Base-by-base conservation (phyloP, 2,888 invertebrate species). In the Fragum sueziense region DNA sequence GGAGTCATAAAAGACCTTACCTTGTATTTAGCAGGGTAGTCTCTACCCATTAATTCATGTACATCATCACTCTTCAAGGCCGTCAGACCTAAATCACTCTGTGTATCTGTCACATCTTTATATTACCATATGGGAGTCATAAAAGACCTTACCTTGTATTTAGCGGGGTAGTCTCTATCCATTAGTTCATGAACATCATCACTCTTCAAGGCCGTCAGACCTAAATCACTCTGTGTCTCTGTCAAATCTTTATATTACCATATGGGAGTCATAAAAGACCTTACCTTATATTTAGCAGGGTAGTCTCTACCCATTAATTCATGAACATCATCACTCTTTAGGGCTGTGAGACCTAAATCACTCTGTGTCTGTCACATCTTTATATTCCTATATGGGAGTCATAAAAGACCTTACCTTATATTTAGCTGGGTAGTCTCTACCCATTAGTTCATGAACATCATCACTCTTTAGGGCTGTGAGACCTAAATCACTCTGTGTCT, bases 261-360 rank as follows among this genome's bases (percentile, higher is more conserved):
- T n/a, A n/a, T n/a, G n/a, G n/a, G n/a, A n/a, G n/a, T n/a, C n/a
- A n/a, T n/a, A n/a, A n/a, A n/a, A n/a, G n/a, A n/a, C n/a, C n/a
- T 47, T 59, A 98, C 98, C 93, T 97, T 97, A 92, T 98, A 99
- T 91, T 98, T 98, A 80, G 97, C 97, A 61, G 97, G 97, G 93
- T 98, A 99, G 94, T 99, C 99, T 41, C 96, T 96, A 86, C 96
- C 96, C 98, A 99, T 98, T 75, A 99, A 96, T 91, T 99, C 99
- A 86, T 98, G 94, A 69, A 99, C 97, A 93, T 99, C 99, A 68
- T 97, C 96, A 81, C 97, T 97, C 90, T 96, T 96, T 6, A 99
- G 96, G 0, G 98, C 98, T 1, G 98, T 98, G 86, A 98, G 94
- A 85, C 97, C 93, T n/a, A n/a, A n/a, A n/a, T n/a, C n/a, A n/a